phyloP scores from a whole-genome alignment of 2,113 vertebrate species.

The Helogale parvula region DNA sequence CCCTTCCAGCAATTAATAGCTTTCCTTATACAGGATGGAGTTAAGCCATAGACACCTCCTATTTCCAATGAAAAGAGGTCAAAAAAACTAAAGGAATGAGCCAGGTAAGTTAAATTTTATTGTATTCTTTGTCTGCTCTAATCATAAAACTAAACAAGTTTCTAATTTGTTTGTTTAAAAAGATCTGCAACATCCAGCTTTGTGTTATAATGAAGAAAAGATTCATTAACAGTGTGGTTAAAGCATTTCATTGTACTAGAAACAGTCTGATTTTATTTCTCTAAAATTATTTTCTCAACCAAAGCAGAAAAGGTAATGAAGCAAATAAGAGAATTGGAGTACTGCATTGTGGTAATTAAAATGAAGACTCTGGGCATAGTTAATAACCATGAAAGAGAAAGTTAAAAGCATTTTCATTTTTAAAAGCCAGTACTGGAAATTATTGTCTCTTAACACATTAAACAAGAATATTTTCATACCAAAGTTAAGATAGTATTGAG shows the following conservation, averaged over 20 bases:
- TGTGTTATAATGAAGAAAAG: conserved; percentile 57
- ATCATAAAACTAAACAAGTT: conserved; percentile 33
- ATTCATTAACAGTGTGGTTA: conserved; percentile 41
- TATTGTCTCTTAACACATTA: conserved; percentile 22
- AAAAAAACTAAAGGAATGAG: neutral
- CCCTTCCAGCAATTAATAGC: neutral
- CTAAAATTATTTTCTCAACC: conserved; percentile 69
- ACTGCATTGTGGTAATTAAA: conserved; percentile 57
- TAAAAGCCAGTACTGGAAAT: conserved; percentile 52
- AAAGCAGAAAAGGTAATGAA: conserved; percentile 68
- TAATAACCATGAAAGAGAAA: conserved; percentile 59
- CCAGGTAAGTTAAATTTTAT: conserved; percentile 37
- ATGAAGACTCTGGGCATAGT: conserved; percentile 52
- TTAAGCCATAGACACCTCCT: neutral
- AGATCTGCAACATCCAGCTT: conserved; percentile 56
- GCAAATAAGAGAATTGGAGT: conserved; percentile 52
- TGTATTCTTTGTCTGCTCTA: conserved; percentile 39
- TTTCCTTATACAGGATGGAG: neutral
- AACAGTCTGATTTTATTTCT: conserved; percentile 65
- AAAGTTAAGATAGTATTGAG: conserved; percentile 7
- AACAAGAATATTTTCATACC: conserved; percentile 38
- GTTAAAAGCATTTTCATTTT: conserved; percentile 54
- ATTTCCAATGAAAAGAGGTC: conserved; percentile 34
- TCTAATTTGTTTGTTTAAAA: conserved; percentile 62
- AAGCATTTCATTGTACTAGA: conserved; percentile 50